phyloP scores from a whole-genome alignment of 2,113 vertebrate species.

The Balaeniceps rex region DNA sequence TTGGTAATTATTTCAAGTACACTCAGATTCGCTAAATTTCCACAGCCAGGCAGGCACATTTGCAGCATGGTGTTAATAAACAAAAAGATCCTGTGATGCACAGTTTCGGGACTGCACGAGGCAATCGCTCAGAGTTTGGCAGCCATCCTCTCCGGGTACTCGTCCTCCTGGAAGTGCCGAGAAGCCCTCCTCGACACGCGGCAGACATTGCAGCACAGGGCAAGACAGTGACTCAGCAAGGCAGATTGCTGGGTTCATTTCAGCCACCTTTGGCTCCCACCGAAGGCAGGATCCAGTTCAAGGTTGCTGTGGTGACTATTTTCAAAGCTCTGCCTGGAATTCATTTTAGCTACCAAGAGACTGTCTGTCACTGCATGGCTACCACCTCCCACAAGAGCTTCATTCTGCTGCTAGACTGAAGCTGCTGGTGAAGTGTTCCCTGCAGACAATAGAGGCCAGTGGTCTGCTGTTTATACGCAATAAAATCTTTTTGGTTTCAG shows the following conservation, averaged over 20 bases:
- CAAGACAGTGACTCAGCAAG: slow-evolving; percentile 11
- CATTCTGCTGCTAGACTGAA: slow-evolving; percentile 14
- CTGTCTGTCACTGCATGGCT: slow-evolving; percentile 46
- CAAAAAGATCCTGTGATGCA: slow-evolving; percentile 36
- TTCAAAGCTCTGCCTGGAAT: slow-evolving; percentile 37
- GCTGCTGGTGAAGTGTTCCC: not conserved
- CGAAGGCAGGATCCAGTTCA: not conserved
- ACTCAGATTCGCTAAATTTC: slow-evolving; percentile 15
- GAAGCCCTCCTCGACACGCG: not conserved
- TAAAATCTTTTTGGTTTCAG: not conserved
- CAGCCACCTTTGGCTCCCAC: not conserved
- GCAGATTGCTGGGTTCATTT: not conserved
- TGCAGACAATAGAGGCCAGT: slow-evolving; percentile 11
- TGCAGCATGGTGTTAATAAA: slow-evolving; percentile 60
- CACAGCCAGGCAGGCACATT: slow-evolving; percentile 31
- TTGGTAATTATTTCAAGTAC: slow-evolving; percentile 55
- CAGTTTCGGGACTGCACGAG: slow-evolving; percentile 24
- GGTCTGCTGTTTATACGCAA: not conserved
- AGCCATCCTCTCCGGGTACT: not conserved
- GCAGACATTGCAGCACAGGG: not conserved
- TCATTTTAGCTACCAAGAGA: slow-evolving; percentile 39
- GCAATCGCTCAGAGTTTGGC: slow-evolving; percentile 28
- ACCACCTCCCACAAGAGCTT: slow-evolving; percentile 43
- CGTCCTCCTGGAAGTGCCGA: not conserved
- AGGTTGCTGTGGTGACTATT: slow-evolving; percentile 53